Conservation (phyloP, 2,797 vertebrate species). For the Lagocephalus sceleratus region DNA sequence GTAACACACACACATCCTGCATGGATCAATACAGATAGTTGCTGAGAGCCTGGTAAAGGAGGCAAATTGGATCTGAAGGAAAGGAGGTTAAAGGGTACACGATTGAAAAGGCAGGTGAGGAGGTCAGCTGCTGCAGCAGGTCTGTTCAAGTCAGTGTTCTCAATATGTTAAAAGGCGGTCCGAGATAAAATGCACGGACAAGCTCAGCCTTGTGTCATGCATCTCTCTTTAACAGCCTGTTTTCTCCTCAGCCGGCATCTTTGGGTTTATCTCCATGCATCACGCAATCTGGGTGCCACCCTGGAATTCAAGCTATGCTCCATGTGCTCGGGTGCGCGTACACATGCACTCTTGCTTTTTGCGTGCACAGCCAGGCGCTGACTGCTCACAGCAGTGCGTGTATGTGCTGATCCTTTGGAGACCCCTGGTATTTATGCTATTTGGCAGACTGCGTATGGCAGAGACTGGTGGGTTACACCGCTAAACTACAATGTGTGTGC, state of each 20-base stretch:
- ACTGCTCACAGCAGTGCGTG: slow-evolving; percentile 42
- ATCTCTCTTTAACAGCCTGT: slow-evolving; percentile 8
- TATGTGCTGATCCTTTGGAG: slow-evolving; percentile 57
- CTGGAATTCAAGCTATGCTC: slow-evolving; percentile 76
- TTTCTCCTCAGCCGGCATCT: slow-evolving; percentile 56
- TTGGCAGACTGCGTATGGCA: slow-evolving; percentile 45
- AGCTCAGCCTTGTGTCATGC: neutral
- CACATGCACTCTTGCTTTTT: slow-evolving; percentile 20
- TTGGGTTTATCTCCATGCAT: slow-evolving; percentile 52
- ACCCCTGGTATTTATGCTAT: slow-evolving; percentile 64
- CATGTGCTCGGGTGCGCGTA: slow-evolving; percentile 11
- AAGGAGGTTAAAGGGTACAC: slow-evolving; percentile 8
- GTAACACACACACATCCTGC: slow-evolving; percentile 33
- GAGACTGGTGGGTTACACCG: slow-evolving; percentile 30
- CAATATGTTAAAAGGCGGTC: slow-evolving; percentile 6
- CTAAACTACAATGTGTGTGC: slow-evolving; percentile 36
- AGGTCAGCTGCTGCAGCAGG: slow-evolving; percentile 14
- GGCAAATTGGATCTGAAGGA: slow-evolving; percentile 6
- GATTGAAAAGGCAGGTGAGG: slow-evolving; percentile 10
- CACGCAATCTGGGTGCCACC: slow-evolving; percentile 59
- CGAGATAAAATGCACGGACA: slow-evolving; percentile 1
- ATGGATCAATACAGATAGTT: slow-evolving; percentile 54
- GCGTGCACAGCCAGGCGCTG: slow-evolving; percentile 35
- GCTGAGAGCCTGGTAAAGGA: slow-evolving; percentile 12
- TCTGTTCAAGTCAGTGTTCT: slow-evolving; percentile 4